These are phyloP conservation scores for Drosophila rufa DNA, from an alignment of 1,140 invertebrate species.

Conservation along the genomic window DNA sequence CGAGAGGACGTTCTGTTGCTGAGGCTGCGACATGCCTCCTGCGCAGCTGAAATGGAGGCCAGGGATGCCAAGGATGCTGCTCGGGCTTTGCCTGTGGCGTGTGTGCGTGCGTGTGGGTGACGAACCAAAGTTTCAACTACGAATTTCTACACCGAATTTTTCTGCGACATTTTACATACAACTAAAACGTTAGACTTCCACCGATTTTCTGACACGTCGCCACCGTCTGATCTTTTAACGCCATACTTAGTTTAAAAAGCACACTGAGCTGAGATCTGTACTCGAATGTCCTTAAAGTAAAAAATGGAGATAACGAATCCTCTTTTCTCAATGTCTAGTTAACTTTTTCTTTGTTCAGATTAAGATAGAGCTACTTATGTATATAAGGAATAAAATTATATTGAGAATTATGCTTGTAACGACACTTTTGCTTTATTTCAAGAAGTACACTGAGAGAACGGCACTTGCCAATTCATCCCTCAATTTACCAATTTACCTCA, in stretches of 20 bases:
- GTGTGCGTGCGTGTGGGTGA: slow-evolving; percentile 21
- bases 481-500: too few relatives aligned
- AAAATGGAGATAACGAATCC: too few relatives aligned
- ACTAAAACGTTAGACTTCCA: slow-evolving; percentile 62
- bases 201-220: slow-evolving; percentile 26
- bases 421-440: too few relatives aligned
- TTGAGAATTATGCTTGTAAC: too few relatives aligned
- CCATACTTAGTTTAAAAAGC: slow-evolving; percentile 8
- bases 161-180: slow-evolving; percentile 67
- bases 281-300: too few relatives aligned
- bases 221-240: neutral
- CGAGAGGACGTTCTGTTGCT: slow-evolving; percentile 21
- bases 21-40: slow-evolving; percentile 15
- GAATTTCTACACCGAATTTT: slow-evolving; percentile 68
- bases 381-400: too few relatives aligned
- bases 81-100: slow-evolving; percentile 12
- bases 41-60: neutral
- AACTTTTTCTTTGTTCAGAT: too few relatives aligned
- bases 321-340: too few relatives aligned
- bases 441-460: too few relatives aligned
- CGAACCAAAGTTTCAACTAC: slow-evolving; percentile 56
- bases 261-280: neutral
- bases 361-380: too few relatives aligned
- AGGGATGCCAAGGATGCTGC: neutral
- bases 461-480: too few relatives aligned